Conservation (phyloP, 1,140 invertebrate species). For the Dufourea novaeangliae region DNA sequence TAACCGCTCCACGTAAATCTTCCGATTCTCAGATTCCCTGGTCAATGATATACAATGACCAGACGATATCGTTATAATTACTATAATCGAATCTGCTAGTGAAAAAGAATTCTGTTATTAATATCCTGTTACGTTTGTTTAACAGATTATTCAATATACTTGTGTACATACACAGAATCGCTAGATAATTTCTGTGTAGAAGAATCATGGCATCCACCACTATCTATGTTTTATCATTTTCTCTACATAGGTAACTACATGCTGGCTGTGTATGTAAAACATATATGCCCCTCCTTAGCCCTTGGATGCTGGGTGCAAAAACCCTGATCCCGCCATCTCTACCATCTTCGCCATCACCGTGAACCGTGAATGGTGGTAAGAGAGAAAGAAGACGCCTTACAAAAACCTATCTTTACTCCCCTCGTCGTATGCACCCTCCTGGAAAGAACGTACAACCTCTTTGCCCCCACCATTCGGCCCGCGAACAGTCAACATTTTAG, state of each 20-base stretch:
- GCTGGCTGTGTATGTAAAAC: constrained; percentile 33
- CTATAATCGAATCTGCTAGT: neutral
- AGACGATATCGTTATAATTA: too few relatives aligned
- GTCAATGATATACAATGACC: neutral
- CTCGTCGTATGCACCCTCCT: constrained; percentile 46
- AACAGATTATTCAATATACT: too few relatives aligned
- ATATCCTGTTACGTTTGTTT: too few relatives aligned
- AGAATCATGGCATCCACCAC: constrained; percentile 12
- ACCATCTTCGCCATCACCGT: constrained; percentile 27
- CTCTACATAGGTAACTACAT: constrained; percentile 18
- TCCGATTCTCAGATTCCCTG: neutral
- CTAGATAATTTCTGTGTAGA: constrained; percentile 5
- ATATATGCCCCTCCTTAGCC: constrained; percentile 56
- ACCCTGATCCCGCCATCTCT: constrained; percentile 42
- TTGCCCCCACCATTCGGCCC: constrained; percentile 17
- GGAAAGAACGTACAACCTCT: constrained; percentile 35
- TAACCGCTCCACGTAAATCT: constrained; percentile 37
- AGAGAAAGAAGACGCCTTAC: constrained; percentile 41
- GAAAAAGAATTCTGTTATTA: too few relatives aligned
- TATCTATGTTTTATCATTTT: constrained; percentile 12
- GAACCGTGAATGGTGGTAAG: constrained; percentile 22
- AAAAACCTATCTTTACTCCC: constrained; percentile 62
- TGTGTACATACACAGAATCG: neutral
- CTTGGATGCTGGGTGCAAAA: constrained; percentile 51
- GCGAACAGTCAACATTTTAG: constrained; percentile 53